Percentiles rank a stretch among this genome's conserved stretches.
phyloP scores from a whole-genome alignment of 2,113 vertebrate genomes.

The Pangasianodon hypophthalmus region DNA sequence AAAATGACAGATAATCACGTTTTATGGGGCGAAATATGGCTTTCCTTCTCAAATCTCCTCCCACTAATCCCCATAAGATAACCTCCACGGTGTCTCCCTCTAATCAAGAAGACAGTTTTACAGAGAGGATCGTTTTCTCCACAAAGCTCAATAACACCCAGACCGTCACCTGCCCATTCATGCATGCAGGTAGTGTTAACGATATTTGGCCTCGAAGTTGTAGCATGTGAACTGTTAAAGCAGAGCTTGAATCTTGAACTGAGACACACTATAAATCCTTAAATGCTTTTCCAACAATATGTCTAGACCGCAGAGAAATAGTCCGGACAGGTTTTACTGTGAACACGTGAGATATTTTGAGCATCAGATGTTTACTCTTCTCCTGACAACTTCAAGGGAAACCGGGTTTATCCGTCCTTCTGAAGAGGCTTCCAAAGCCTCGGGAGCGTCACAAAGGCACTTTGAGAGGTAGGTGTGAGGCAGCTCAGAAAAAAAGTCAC shows the following conservation, averaged over 20 bases:
- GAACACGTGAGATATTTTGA: not conserved
- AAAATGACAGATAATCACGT: slow-evolving; percentile 58
- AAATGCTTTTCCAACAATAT: not conserved
- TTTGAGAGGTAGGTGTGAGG: not conserved
- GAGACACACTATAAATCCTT: slow-evolving; percentile 1
- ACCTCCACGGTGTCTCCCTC: slow-evolving; percentile 26
- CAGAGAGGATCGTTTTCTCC: not conserved
- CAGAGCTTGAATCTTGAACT: not conserved
- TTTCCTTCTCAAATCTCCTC: slow-evolving; percentile 55
- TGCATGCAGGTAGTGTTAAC: not conserved
- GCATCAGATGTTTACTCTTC: not conserved
- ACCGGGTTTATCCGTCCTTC: not conserved
- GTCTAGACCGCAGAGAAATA: not conserved
- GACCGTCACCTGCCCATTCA: slow-evolving; percentile 5
- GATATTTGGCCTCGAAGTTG: not conserved
- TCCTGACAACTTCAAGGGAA: not conserved
- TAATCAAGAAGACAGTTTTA: slow-evolving; percentile 47
- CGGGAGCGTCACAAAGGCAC: not conserved
- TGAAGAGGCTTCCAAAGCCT: not conserved
- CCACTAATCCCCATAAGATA: slow-evolving; percentile 53
- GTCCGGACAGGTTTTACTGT: not conserved
- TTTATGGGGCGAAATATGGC: slow-evolving; percentile 45
- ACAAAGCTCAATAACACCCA: not conserved
- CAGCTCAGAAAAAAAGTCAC: not conserved
- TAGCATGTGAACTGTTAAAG: not conserved